phyloP scores from a whole-genome alignment of 2,797 vertebrate species.

The Neoniphon sammara region DNA sequence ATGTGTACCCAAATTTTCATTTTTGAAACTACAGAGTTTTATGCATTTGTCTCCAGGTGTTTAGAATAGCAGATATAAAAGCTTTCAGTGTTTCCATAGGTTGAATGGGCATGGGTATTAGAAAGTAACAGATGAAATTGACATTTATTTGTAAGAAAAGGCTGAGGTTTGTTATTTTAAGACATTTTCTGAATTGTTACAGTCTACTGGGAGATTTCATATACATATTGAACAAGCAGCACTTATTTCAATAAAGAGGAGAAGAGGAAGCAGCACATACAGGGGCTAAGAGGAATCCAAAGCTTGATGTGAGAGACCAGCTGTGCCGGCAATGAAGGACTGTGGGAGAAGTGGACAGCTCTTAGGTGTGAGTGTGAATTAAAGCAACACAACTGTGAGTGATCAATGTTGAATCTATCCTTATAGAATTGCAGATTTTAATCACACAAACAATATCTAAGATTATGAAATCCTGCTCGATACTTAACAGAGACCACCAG shows the following conservation, averaged over 20 bases:
- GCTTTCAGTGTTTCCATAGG: too few relatives aligned
- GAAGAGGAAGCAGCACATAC: not conserved
- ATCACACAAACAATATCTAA: not conserved
- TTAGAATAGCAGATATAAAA: not conserved
- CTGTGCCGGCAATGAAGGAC: not conserved
- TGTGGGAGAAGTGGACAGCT: not conserved
- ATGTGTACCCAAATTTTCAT: too few relatives aligned
- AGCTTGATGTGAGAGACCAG: not conserved
- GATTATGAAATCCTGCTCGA: not conserved
- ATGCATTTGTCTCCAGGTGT: not conserved
- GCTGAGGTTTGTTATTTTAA: too few relatives aligned
- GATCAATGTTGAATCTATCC: not conserved
- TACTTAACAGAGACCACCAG: not conserved
- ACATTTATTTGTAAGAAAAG: too few relatives aligned
- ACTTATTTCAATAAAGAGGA: constrained; percentile 1
- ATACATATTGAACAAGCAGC: constrained; percentile 6
- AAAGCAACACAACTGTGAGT: not conserved
- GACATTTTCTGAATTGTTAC: not conserved
- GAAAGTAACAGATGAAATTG: too few relatives aligned
- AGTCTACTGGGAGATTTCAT: not conserved
- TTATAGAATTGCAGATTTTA: not conserved
- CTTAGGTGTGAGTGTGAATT: not conserved
- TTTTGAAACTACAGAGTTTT: too few relatives aligned
- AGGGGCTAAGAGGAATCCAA: constrained; percentile 14
- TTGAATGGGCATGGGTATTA: too few relatives aligned